Evolutionary conservation across 2,113 vertebrate genomes (phyloP).

Genomic region (Hydrochoerus hydrochaeris): DNA sequence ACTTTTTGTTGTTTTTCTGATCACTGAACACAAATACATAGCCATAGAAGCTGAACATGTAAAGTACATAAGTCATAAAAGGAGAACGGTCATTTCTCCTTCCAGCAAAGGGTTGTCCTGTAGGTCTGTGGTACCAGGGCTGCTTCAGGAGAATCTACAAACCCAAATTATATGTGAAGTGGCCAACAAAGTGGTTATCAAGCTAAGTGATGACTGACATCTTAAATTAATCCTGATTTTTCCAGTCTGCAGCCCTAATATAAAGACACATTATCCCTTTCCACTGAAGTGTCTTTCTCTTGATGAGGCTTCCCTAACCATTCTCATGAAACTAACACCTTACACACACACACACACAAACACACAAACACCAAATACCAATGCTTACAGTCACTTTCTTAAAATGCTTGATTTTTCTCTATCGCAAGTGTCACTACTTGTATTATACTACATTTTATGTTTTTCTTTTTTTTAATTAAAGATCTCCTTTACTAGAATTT

Average conservation of each 20-base stretch:
- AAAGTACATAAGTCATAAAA: not conserved
- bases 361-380: not conserved
- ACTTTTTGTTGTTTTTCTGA: not conserved
- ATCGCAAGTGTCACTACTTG: not conserved
- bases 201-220: not conserved
- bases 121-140: not conserved
- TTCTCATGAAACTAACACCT: not conserved
- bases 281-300: not conserved
- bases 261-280: not conserved
- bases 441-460: not conserved
- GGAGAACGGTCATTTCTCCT: not conserved
- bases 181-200: not conserved
- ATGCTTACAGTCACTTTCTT: not conserved
- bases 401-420: constrained; percentile 7
- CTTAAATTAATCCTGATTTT: not conserved
- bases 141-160: not conserved
- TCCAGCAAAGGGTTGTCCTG: not conserved
- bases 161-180: not conserved
- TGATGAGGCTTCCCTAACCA: not conserved
- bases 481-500: not conserved
- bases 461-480: not conserved
- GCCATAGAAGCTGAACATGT: not conserved
- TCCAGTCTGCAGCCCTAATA: not conserved
- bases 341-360: not conserved
- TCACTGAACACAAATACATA: not conserved